These are phyloP conservation scores for Siniperca undulata DNA, from an alignment of 2,797 vertebrate species.

Conservation along the genomic window DNA sequence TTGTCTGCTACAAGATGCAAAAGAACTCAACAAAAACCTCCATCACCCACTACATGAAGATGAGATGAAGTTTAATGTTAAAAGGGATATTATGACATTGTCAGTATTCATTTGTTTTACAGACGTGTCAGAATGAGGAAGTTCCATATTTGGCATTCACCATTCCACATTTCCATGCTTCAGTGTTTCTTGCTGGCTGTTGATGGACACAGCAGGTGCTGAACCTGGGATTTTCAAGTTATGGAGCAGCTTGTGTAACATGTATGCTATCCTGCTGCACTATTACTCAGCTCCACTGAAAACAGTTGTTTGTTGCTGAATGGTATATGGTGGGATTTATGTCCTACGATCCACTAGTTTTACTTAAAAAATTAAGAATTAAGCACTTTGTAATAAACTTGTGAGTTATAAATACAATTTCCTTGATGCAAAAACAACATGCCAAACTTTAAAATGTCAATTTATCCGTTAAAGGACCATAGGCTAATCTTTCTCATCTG, in stretches of 20 bases:
- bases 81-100: background rate
- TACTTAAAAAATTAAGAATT: background rate
- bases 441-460: constrained; percentile 44
- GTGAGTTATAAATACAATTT: constrained; percentile 26
- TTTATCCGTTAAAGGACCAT: background rate
- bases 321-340: background rate
- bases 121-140: constrained; percentile 19
- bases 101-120: constrained; percentile 2
- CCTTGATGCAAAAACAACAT: constrained; percentile 41
- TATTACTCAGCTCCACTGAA: background rate
- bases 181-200: background rate
- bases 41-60: background rate
- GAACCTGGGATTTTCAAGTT: constrained; percentile 6
- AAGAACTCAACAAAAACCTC: constrained; percentile 1
- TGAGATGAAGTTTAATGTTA: background rate
- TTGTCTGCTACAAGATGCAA: constrained; percentile 40
- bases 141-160: constrained; percentile 30
- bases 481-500: constrained; percentile 27
- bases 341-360: background rate
- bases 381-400: constrained; percentile 13
- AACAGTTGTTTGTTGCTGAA: constrained; percentile 7
- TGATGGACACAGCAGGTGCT: background rate
- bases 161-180: constrained; percentile 6
- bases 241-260: background rate
- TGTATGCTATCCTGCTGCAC: background rate